A percentile compares a stretch with the other conserved stretches of the same genome.
phyloP scores from a whole-genome alignment of 2,113 vertebrate species.

The Psilopsiagon aymara region DNA sequence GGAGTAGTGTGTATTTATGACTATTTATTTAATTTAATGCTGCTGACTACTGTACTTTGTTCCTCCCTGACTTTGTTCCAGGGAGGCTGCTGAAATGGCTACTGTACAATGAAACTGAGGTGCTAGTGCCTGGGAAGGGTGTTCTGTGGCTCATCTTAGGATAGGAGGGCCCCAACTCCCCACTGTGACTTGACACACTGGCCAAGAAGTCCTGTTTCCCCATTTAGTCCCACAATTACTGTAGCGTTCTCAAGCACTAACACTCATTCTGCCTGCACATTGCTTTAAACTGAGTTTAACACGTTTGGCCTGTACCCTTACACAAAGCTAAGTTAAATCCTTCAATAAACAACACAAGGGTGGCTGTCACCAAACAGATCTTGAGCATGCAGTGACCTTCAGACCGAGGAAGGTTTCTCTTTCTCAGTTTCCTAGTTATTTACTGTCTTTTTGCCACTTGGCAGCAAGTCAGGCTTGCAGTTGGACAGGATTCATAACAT shows the following conservation, averaged over 20 bases:
- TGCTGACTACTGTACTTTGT: constrained; percentile 49
- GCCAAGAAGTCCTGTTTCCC: not conserved
- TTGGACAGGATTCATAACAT: not conserved
- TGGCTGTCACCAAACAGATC: not conserved
- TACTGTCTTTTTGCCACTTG: not conserved
- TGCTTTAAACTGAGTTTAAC: not conserved
- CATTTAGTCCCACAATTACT: not conserved
- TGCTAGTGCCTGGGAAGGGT: constrained; percentile 4
- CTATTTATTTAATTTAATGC: constrained; percentile 59
- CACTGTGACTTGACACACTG: not conserved
- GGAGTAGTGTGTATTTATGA: not conserved
- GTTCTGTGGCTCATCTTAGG: not conserved
- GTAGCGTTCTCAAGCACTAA: not conserved
- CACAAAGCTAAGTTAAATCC: not conserved
- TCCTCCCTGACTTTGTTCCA: not conserved
- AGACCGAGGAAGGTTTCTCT: not conserved
- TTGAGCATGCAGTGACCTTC: not conserved
- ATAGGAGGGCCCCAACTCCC: not conserved
- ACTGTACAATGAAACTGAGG: constrained; percentile 10
- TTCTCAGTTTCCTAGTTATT: not conserved
- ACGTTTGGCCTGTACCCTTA: fast-evolving
- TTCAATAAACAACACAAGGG: not conserved
- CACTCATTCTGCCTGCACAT: not conserved
- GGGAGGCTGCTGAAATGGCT: constrained; percentile 40
- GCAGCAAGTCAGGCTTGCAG: not conserved